These are phyloP conservation scores for Chiloscyllium plagiosum DNA, from an alignment of 2,113 vertebrate genomes.

Conservation along the genomic window DNA sequence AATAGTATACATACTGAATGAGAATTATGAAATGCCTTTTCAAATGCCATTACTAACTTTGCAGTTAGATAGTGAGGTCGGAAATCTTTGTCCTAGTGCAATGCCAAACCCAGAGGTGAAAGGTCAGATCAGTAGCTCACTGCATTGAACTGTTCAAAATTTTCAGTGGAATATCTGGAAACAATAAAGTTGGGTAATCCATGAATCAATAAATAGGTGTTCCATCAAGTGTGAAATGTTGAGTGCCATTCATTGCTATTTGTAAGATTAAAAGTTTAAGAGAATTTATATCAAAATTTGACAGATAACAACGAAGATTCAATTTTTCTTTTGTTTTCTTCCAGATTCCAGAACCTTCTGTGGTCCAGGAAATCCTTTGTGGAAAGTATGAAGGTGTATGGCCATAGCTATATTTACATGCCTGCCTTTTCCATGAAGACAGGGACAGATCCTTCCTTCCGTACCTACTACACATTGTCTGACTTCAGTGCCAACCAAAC, in stretches of 20 bases:
- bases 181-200: not conserved
- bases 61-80: no score
- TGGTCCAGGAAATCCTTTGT: slow-evolving; percentile 89
- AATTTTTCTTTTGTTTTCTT: slow-evolving; percentile 35
- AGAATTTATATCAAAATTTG: not conserved
- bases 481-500: slow-evolving; percentile 78
- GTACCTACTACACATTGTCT: slow-evolving; percentile 75
- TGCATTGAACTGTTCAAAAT: not conserved
- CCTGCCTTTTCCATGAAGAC: slow-evolving; percentile 92
- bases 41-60: no score
- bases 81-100: no score
- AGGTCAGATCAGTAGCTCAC: not conserved
- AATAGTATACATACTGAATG: no score
- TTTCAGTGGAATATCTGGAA: not conserved
- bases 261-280: not conserved
- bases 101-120: no score
- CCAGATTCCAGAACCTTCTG: slow-evolving; percentile 86
- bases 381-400: slow-evolving; percentile 82
- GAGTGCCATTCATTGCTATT: not conserved
- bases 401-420: slow-evolving; percentile 89
- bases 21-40: no score
- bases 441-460: slow-evolving; percentile 77
- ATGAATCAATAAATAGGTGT: not conserved
- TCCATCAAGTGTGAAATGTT: not conserved
- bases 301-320: not conserved